A percentile compares a stretch with the other conserved stretches of the same genome.
These are phyloP conservation scores for Scomber japonicus DNA, from an alignment of 2,113 vertebrate species.

Conservation along the genomic window DNA sequence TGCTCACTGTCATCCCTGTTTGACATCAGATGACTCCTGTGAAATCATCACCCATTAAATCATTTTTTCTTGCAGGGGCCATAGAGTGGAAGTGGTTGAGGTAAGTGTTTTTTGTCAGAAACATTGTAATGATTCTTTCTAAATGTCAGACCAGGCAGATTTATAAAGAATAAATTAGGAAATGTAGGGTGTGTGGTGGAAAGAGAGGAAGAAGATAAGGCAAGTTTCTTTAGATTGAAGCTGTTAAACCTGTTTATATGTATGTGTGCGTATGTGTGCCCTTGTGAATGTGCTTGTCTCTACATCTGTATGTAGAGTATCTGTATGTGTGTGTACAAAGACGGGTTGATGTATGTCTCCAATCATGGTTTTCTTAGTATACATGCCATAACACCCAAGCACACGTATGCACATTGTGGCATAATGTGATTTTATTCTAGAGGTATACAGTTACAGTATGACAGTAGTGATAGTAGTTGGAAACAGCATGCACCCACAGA, in stretches of 20 bases:
- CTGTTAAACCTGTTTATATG: neutral
- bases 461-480: neutral
- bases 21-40: neutral
- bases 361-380: neutral
- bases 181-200: no score
- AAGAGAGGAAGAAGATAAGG: no score
- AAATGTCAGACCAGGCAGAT: no score
- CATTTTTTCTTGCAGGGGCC: conserved; percentile 67
- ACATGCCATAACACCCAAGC: neutral
- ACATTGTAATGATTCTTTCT: neutral
- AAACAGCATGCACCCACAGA: neutral
- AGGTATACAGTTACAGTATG: neutral
- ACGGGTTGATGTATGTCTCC: neutral
- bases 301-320: neutral
- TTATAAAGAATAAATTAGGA: no score
- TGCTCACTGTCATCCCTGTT: neutral
- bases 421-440: neutral
- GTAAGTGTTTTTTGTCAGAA: conserved; percentile 58
- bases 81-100: conserved; percentile 82
- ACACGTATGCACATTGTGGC: neutral
- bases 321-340: neutral
- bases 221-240: no score
- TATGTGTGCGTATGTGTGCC: neutral
- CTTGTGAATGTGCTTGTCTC: no score
- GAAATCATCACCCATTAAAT: neutral